phyloP scores from a whole-genome alignment of 2,113 vertebrate species.

The Pollachius pollachius region DNA sequence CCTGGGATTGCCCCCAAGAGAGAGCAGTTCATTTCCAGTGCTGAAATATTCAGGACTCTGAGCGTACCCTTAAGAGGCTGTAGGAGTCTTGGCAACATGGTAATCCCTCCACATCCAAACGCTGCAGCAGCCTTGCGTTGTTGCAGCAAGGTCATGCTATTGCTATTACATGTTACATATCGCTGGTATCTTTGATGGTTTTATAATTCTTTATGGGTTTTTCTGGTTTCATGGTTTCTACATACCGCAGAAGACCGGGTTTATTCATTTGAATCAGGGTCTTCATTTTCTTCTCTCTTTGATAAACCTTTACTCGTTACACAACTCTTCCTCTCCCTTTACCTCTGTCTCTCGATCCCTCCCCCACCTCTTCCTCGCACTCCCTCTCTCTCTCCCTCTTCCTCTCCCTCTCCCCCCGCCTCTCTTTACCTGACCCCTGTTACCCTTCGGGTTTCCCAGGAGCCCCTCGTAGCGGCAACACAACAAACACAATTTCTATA shows the following conservation, averaged over 20 bases:
- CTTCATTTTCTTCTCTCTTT: background rate
- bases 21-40: slow-evolving; percentile 70
- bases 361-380: slow-evolving; percentile 65
- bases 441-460: slow-evolving; percentile 83
- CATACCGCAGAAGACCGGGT: background rate
- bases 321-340: too few relatives aligned
- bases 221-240: too few relatives aligned
- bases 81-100: slow-evolving; percentile 37
- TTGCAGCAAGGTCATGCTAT: background rate
- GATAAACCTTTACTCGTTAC: background rate
- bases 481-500: slow-evolving; percentile 96
- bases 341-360: background rate
- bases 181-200: too few relatives aligned
- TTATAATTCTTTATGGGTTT: too few relatives aligned
- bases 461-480: slow-evolving; percentile 76
- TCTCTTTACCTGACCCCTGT: slow-evolving; percentile 75
- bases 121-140: slow-evolving; percentile 3
- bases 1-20: slow-evolving; percentile 67
- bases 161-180: background rate
- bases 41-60: slow-evolving; percentile 76
- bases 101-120: slow-evolving; percentile 34
- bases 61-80: slow-evolving; percentile 52
- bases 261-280: background rate
- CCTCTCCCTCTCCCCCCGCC: slow-evolving; percentile 60
- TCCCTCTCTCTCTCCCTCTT: background rate